Evolutionary conservation across 2,113 vertebrate species (phyloP).

Genomic region (Anolis sagrei): DNA sequence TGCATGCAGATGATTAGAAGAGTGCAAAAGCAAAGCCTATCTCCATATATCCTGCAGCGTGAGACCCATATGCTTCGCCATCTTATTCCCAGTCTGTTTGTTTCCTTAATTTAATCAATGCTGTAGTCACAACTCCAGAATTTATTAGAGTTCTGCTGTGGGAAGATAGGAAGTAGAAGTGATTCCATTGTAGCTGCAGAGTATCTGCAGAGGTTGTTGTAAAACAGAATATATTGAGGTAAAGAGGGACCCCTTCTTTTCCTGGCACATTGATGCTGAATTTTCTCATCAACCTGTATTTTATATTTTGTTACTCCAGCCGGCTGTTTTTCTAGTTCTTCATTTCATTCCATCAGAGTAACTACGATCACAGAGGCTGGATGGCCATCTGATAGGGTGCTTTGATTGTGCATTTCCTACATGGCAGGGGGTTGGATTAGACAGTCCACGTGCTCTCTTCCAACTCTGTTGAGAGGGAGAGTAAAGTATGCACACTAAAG

Average conservation of each 20-base stretch:
- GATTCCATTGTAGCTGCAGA: neutral
- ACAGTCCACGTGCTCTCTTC: too few relatives aligned
- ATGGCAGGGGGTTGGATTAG: too few relatives aligned
- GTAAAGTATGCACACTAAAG: neutral
- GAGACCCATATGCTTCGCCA: neutral
- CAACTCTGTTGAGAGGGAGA: neutral
- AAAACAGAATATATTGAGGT: neutral
- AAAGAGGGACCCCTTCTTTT: neutral
- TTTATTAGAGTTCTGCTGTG: neutral
- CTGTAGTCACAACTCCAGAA: neutral
- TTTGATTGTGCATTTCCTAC: too few relatives aligned
- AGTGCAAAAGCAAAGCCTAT: neutral
- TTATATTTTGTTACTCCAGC: neutral
- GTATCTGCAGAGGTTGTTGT: too few relatives aligned
- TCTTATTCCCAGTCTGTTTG: neutral
- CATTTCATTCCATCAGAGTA: neutral
- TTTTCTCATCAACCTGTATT: neutral
- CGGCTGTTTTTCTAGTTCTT: neutral
- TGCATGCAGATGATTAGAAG: neutral
- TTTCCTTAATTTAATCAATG: neutral
- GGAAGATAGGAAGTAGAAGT: neutral
- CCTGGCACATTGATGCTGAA: neutral
- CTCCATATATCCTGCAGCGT: neutral
- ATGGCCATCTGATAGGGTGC: too few relatives aligned
- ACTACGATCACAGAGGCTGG: neutral